Evolutionary conservation across 2,113 vertebrate species (phyloP).

Genomic region (Corynorhinus townsendii): DNA sequence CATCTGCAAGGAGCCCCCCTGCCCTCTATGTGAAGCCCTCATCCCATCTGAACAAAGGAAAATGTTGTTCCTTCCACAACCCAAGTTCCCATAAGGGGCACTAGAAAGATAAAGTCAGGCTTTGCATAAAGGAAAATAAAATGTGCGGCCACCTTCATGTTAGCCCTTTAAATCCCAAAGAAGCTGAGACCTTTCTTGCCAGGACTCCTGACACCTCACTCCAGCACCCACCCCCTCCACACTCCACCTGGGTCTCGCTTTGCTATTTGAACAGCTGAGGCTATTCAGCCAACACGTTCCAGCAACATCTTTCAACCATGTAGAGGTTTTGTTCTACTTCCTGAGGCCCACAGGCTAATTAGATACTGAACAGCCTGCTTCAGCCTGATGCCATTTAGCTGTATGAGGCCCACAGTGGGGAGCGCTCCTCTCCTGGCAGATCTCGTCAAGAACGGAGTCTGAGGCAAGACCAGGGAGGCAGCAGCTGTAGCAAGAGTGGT

Average conservation of each 20-base stretch:
- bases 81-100: not conserved
- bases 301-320: not conserved
- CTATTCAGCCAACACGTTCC: not conserved
- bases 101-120: not conserved
- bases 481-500: not conserved
- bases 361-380: not conserved
- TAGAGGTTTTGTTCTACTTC: not conserved
- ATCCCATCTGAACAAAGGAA: not conserved
- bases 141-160: not conserved
- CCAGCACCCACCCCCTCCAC: not conserved
- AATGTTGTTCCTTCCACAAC: not conserved
- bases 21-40: not conserved
- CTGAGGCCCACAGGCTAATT: not conserved
- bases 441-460: not conserved
- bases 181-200: not conserved
- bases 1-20: not conserved
- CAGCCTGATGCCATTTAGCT: not conserved
- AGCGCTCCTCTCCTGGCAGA: not conserved
- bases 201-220: not conserved
- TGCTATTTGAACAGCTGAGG: slow-evolving; percentile 47
- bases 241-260: not conserved
- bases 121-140: not conserved
- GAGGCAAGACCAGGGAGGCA: not conserved
- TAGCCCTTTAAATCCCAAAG: not conserved
- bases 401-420: not conserved